Evolutionary conservation across 2,888 invertebrate species (phyloP).

Genomic region (Synergus laeviventris): DNA sequence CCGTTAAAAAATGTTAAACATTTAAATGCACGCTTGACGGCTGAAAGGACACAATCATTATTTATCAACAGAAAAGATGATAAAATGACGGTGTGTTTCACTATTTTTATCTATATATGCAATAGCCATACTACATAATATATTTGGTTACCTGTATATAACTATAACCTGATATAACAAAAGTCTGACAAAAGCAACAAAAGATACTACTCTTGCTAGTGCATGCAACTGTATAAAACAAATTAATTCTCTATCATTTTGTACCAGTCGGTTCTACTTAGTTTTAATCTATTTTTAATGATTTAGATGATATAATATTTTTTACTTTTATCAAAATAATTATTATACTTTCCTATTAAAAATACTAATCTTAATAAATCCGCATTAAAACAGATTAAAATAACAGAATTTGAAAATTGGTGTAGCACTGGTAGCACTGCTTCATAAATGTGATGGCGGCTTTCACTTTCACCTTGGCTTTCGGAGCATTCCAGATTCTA

Average conservation of each 20-base stretch:
- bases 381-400: no score
- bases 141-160: no score
- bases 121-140: no score
- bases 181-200: no score
- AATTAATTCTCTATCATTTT: background rate
- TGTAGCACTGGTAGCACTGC: background rate
- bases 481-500: background rate
- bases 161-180: no score
- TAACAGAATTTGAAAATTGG: background rate
- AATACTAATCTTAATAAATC: background rate
- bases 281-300: background rate
- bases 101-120: no score
- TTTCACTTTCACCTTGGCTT: background rate
- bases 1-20: background rate
- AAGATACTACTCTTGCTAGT: no score
- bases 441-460: background rate
- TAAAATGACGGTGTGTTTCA: background rate
- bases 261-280: no score
- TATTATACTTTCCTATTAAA: background rate
- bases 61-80: background rate
- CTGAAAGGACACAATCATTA: background rate
- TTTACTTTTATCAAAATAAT: background rate
- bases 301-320: background rate
- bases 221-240: background rate
- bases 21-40: background rate